A percentile compares a stretch with the other conserved stretches of the same genome.
Conservation (phyloP, 2,888 invertebrate species). For the Ganaspis brasiliensis region DNA sequence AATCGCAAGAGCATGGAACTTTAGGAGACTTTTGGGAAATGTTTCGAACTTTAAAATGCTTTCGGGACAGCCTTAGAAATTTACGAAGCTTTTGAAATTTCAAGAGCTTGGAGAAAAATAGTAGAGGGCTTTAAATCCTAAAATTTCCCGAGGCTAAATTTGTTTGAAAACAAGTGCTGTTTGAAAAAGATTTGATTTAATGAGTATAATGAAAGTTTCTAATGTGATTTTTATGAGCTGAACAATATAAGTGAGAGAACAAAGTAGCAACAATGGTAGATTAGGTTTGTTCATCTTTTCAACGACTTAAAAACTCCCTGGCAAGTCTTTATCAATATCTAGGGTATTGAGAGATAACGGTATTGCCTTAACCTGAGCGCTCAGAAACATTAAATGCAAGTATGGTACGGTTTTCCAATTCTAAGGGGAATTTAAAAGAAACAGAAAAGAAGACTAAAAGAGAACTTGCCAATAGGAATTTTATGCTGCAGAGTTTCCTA, state of each 20-base stretch:
- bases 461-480: conserved; percentile 17
- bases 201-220: no score
- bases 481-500: conserved; percentile 19
- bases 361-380: conserved; percentile 7
- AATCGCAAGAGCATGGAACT: conserved; percentile 10
- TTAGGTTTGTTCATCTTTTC: neutral
- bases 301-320: neutral
- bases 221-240: no score
- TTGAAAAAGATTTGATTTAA: neutral
- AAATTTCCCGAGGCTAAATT: neutral
- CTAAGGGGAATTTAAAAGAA: conserved; percentile 11
- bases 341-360: neutral
- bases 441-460: conserved; percentile 4
- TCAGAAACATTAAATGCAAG: conserved; percentile 7
- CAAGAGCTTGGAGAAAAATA: neutral
- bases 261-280: neutral
- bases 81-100: neutral
- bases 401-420: conserved; percentile 5
- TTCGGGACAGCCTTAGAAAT: neutral
- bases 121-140: no score
- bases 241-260: neutral
- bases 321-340: neutral
- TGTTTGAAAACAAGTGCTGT: neutral
- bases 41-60: neutral
- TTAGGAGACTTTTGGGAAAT: conserved; percentile 4